Base-by-base conservation (phyloP, 1,140 invertebrate species). In the Pseudomyrmex dendroicus region DNA sequence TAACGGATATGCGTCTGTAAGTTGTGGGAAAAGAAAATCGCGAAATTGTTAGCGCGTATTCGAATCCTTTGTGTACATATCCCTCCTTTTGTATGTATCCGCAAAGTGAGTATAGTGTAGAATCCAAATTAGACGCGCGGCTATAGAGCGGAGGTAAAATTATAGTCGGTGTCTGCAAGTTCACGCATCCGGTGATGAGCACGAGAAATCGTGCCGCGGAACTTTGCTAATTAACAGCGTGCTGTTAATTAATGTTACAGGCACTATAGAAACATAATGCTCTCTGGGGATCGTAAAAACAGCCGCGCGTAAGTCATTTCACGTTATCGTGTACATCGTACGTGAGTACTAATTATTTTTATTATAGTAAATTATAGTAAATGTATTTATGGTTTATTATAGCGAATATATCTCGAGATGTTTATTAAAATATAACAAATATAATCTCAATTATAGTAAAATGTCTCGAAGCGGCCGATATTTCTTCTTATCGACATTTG, bases 171-270 rank as follows among this genome's bases (percentile, higher is more conserved):
- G 35, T 56, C 59, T 22, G 44, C 59, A 83, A 83, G 50, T 80
- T 73, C 63, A 35, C 22, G 46, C 56, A 66, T 72, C 46, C 73
- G 67, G 12, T 61, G 50, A 67, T 74, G 66, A 66, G 50, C 56
- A 84, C 35, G 66, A 84, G 82, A 66, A 84, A 59, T 72, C 56
- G 70, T 72, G 63, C 56, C 13, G 57, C 46, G 61, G 35, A 89
- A 86, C 86, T 90, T 88, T 80, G 44, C 84, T 88, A 90, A 89
- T 90, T 87, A 90, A 89, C 89, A 76, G 25, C 57, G 54, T 63
- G 78, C 56, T 63, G 83, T 86, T 90, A 86, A 89, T 91, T 91
- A 89, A 86, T 83, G 85, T 89, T 84, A 84, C 82, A 52, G 61
- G 52, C 66, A 74, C 63, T 64, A 61, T 44, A 44, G 73, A 48